A percentile compares a stretch with the other conserved stretches of the same genome.
Evolutionary conservation across 2,797 vertebrate genomes (phyloP).

Genomic region (Sebastes oblongus): DNA sequence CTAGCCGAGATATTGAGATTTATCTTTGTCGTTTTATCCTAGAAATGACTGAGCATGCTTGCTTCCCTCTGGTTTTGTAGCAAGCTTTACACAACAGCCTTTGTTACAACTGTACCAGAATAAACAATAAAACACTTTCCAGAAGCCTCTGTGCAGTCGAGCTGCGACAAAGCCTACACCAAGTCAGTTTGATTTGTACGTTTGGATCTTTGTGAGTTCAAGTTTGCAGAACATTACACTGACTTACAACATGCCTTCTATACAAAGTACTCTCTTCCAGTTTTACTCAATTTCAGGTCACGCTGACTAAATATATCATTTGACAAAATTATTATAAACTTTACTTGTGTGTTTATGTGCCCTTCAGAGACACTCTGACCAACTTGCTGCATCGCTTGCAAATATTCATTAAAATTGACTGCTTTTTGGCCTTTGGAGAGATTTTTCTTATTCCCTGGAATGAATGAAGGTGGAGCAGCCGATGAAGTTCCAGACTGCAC

Average conservation of each 20-base stretch:
- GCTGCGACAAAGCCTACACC: background rate
- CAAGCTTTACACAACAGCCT: background rate
- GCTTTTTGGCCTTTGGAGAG: conserved; percentile 32
- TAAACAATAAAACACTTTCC: background rate
- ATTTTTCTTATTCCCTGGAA: conserved; percentile 30
- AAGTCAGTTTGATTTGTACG: background rate
- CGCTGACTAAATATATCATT: conserved; percentile 1
- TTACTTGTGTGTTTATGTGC: background rate
- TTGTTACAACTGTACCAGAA: background rate
- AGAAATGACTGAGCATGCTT: background rate
- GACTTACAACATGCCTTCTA: background rate
- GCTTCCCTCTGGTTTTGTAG: background rate
- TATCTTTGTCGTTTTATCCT: background rate
- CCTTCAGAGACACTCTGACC: conserved; percentile 35
- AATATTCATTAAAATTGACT: conserved; percentile 58
- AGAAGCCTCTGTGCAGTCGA: background rate
- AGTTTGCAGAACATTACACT: background rate
- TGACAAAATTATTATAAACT: background rate
- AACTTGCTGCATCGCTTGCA: conserved; percentile 64
- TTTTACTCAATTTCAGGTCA: background rate
- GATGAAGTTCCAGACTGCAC: conserved; percentile 31
- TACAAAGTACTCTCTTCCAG: background rate
- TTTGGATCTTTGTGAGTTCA: background rate
- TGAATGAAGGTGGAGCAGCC: conserved; percentile 45
- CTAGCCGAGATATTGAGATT: background rate